phyloP scores from a whole-genome alignment of 2,113 vertebrate species.

The Anolis carolinensis region DNA sequence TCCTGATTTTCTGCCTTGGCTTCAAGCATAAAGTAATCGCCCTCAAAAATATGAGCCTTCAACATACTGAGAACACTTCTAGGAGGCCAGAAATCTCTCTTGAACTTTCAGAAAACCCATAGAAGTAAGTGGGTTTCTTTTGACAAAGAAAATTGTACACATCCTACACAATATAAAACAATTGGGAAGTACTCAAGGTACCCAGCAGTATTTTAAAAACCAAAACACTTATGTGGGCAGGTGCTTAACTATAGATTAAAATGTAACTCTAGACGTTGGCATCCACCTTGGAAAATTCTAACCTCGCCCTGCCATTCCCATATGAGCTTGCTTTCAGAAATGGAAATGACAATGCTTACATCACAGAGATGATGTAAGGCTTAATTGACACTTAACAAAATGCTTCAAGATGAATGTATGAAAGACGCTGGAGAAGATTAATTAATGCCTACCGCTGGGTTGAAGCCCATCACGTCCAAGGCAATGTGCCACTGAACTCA shows the following conservation, averaged over 20 bases:
- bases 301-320: neutral
- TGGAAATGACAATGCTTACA: neutral
- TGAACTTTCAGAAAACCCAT: neutral
- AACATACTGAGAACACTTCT: neutral
- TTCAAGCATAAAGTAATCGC: neutral
- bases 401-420: neutral
- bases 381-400: conserved; percentile 11
- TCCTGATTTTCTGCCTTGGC: neutral
- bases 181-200: neutral
- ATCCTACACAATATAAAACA: neutral
- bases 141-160: neutral
- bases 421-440: neutral
- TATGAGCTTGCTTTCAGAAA: neutral
- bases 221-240: neutral
- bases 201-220: neutral
- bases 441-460: neutral
- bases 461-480: neutral
- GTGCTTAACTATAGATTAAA: neutral
- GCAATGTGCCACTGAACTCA: neutral
- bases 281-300: neutral
- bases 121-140: neutral
- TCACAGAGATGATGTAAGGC: neutral
- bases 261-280: neutral
- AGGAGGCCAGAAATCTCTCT: neutral
- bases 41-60: neutral